Evolutionary conservation across 2,113 vertebrate genomes (phyloP).

Genomic region (Leucopternis melanops): DNA sequence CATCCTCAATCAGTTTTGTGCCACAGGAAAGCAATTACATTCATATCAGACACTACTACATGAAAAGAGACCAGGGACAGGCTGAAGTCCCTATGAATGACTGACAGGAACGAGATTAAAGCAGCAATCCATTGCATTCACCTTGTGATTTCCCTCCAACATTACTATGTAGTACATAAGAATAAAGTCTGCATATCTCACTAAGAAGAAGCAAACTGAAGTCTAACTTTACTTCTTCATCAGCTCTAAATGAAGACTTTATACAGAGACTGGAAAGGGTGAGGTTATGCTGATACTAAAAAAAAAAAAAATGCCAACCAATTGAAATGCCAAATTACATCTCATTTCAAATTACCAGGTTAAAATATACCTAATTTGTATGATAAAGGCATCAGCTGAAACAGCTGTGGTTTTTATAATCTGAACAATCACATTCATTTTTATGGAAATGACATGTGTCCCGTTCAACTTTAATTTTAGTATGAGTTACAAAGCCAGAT

Average conservation of each 20-base stretch:
- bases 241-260: neutral
- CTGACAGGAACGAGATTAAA: slow-evolving; percentile 33
- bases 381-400: neutral
- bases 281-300: neutral
- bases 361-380: neutral
- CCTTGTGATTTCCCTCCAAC: slow-evolving; percentile 51
- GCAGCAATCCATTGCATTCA: neutral
- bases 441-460: neutral
- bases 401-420: neutral
- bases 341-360: neutral
- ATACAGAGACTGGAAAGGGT: neutral
- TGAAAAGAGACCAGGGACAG: slow-evolving; percentile 16
- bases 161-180: neutral
- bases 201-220: neutral
- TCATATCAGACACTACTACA: slow-evolving; percentile 58
- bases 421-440: neutral
- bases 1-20: slow-evolving; percentile 99
- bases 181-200: neutral
- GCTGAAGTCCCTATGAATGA: slow-evolving; percentile 22
- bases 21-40: slow-evolving; percentile 82
- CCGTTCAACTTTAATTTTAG: neutral
- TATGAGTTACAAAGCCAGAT: neutral
- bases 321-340: neutral
- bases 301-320: neutral
- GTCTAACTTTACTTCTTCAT: neutral